Evolutionary conservation across 1,140 invertebrate genomes (phyloP), one percentile per base, ranked within the genome.

Genomic region (Scaptomyza montana): DNA sequence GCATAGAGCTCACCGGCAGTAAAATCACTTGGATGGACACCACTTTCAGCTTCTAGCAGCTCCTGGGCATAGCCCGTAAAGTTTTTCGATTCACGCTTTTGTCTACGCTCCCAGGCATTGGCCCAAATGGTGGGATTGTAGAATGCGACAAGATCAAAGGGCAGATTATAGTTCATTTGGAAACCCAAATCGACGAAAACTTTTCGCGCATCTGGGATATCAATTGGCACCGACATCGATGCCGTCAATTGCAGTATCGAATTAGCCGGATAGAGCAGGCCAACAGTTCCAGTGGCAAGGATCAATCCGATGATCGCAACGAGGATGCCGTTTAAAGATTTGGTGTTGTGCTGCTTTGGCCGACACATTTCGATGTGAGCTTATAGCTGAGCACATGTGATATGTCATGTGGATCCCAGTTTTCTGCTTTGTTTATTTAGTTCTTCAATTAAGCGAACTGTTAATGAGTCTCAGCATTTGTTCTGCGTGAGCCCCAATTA

Each of bases 121-220:
- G 77, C 63, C 87, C 87, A 91, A 33, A 89, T 89, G 19, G 74
- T 21, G 0, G 78, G 60, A 45, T 90, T 89, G 46, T 86, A 89
- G 63, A 91, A 91, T n/a, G 84, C 53, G 2, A 33, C 45, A 0
- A 74, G 54, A 46, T 61, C 55, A 12, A 46, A 54, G 1, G 90
- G 90, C 50, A 91, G n/a, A 60, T 80, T 80, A 25, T 91, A 91
- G 54, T 91, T 90, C 71, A 89, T 78, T 60, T 91, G 90, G 16
- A 91, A 87, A 12, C 87, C 90, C 74, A 85, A 50, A 54, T 91
- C 87, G 25, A 78, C 54, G 6, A 86, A 91, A 12, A 86, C 74
- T 33, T 80, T 89, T 21, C 87, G 74, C 1, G 30, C 13, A 33
- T 69, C 57, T 7, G 66, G 61, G 5, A 90, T 53, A 30, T 89